Base-by-base conservation (phyloP, 2,113 vertebrate genomes). In the Aspiorhynchus laticeps region DNA sequence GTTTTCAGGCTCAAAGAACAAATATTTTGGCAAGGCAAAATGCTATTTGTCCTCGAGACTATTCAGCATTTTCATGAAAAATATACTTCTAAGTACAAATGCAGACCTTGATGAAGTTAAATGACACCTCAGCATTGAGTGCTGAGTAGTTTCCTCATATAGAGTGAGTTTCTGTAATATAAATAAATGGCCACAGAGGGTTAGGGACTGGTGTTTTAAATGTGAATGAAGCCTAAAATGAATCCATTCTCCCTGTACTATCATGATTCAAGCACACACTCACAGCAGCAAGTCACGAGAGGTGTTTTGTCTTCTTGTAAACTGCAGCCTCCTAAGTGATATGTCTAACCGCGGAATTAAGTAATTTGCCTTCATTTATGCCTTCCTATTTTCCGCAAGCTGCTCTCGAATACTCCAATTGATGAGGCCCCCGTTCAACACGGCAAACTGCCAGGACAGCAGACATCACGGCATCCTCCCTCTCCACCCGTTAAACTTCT, bases 361-460 rank as follows among this genome's bases (percentile, higher is more conserved):
- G 80, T 80, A 3, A 82, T 90, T 86, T 87, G 76, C 51, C 63
- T 85, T 80, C 14, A 79, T 78, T 87, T 71, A 85, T 86, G 71
- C 21, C 28, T 67, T 65, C 33, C 33, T 48, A 83, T 86, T 83
- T 80, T 77, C 83, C 26, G 24, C 65, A 73, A 33, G 65, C 63
- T 17, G n/a, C 38, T 67, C 82, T 85, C 33, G n/a, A 74, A 82
- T 17, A 41, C 59, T 38, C 17, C 61, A 73, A 90, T 83, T 83
- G 73, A 89, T 88, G 81, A 12, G 48, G 11, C 43, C 74, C 7
- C 28, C 12, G 36, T 26, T 63, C 17, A 46, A 41, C 36, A 51
- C 31, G 31, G 83, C 67, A 85, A 84, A 79, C 75, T 74, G 71
- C 80, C 63, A 87, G 74, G 9, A 28, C 38, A 38, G 78, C 59